phyloP scores from a whole-genome alignment of 1,140 invertebrate species.

The Macrocentrus cingulum region DNA sequence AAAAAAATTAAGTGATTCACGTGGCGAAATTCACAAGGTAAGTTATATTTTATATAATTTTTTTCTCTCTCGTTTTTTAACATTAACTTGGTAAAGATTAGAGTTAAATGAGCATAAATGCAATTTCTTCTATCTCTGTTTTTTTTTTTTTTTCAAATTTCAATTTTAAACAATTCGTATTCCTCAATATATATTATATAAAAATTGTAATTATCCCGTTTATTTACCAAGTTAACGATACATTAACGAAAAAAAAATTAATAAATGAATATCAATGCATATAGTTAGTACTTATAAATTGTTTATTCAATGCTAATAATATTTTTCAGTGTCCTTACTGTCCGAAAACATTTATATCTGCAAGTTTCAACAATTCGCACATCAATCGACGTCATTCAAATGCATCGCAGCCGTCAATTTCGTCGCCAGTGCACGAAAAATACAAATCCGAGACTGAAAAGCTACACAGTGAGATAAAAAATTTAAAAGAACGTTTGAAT shows the following conservation, averaged over 20 bases:
- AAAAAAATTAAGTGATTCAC: constrained; percentile 40
- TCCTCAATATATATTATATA: too few species aligned
- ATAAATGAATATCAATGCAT: too few species aligned
- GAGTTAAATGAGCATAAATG: too few species aligned
- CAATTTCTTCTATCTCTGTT: too few species aligned
- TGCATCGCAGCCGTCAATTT: constrained; percentile 25
- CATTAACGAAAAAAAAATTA: too few species aligned
- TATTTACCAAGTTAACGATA: too few species aligned
- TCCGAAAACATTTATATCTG: constrained; percentile 51
- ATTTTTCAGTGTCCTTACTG: constrained; percentile 53
- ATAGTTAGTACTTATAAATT: too few species aligned
- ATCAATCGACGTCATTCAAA: constrained; percentile 46
- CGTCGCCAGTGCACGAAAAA: constrained; percentile 44
- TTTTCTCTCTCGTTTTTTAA: constrained; percentile 8
- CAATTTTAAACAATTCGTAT: not conserved
- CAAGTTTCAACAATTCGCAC: constrained; percentile 47
- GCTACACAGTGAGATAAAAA: constrained; percentile 63
- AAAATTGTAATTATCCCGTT: too few species aligned
- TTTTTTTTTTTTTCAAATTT: too few species aligned
- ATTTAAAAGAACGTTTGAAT: constrained; percentile 62
- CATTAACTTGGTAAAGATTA: not conserved
- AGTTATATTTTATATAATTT: too few species aligned
- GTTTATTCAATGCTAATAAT: too few species aligned
- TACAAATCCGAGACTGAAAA: constrained; percentile 60
- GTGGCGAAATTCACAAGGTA: constrained; percentile 54